Percentiles rank a stretch among this genome's conserved stretches.
phyloP scores from a whole-genome alignment of 2,797 vertebrate species.

The Delichon dasypus region DNA sequence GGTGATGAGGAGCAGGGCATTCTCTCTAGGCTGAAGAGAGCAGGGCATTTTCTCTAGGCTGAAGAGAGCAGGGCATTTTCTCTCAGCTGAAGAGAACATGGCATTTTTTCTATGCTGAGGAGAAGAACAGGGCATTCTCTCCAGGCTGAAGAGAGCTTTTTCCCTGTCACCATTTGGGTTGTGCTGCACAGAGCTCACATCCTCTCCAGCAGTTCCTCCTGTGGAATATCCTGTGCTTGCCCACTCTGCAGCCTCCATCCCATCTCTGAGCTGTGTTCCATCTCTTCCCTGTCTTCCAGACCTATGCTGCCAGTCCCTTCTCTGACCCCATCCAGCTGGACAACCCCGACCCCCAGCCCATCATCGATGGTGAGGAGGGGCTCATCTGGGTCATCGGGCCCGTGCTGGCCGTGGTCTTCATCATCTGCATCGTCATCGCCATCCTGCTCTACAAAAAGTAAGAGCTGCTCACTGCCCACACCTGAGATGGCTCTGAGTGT shows the following conservation, averaged over 20 bases:
- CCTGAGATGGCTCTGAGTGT: background rate
- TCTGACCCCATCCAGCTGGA: conserved; percentile 88
- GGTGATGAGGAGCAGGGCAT: background rate
- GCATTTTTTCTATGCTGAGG: too few species aligned
- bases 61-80: too few species aligned
- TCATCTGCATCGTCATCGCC: conserved; percentile 95
- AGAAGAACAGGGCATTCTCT: background rate
- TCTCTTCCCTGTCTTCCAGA: conserved; percentile 62
- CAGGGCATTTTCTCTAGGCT: too few species aligned
- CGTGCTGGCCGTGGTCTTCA: conserved; percentile 92
- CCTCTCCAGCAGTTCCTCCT: background rate
- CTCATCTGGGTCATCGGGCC: conserved; percentile 97
- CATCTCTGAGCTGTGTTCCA: background rate
- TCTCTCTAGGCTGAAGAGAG: background rate
- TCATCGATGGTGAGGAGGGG: conserved; percentile 87
- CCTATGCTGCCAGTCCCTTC: conserved; percentile 92
- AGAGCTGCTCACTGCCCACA: conserved; percentile 58
- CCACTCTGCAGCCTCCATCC: background rate
- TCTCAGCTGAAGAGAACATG: too few species aligned
- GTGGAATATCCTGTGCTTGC: background rate
- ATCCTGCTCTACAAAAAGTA: conserved; percentile 97
- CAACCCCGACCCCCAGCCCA: conserved; percentile 83
- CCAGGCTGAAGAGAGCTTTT: background rate
- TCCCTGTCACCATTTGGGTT: background rate
- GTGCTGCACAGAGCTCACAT: background rate